Evolutionary conservation across 2,888 invertebrate genomes (phyloP).

Genomic region (Diaphora mendica): DNA sequence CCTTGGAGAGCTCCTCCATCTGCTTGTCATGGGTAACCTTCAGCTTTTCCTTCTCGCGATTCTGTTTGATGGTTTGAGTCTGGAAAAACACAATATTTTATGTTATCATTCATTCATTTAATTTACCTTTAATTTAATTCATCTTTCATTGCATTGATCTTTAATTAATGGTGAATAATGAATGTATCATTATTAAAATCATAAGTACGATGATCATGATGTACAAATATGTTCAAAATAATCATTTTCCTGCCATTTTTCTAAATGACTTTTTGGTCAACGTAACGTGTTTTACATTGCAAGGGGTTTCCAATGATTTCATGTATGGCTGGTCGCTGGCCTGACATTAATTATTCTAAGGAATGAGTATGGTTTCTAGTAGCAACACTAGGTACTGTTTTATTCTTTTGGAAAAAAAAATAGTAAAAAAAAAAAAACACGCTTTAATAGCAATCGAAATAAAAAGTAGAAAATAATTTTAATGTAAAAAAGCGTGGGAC

Average conservation of each 20-base stretch:
- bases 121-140: background rate
- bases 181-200: too few relatives aligned
- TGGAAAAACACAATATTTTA: slow-evolving; percentile 57
- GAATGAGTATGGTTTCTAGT: background rate
- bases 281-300: too few relatives aligned
- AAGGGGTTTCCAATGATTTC: background rate
- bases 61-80: slow-evolving; percentile 95
- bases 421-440: too few relatives aligned
- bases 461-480: too few relatives aligned
- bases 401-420: background rate
- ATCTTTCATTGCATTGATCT: too few relatives aligned
- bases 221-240: too few relatives aligned
- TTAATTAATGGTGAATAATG: too few relatives aligned
- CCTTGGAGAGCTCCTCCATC: slow-evolving; percentile 94
- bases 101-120: background rate
- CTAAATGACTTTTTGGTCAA: too few relatives aligned
- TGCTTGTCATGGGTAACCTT: slow-evolving; percentile 97
- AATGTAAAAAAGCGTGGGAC: too few relatives aligned
- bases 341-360: background rate
- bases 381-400: background rate
- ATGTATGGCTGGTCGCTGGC: background rate
- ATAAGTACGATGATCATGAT: too few relatives aligned
- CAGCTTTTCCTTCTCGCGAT: slow-evolving; percentile 96
- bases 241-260: too few relatives aligned
- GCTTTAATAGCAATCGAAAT: too few relatives aligned